A percentile compares a stretch with the other conserved stretches of the same genome.
These are phyloP conservation scores for Agrochola macilenta DNA, from an alignment of 2,888 invertebrate genomes.

Conservation along the genomic window DNA sequence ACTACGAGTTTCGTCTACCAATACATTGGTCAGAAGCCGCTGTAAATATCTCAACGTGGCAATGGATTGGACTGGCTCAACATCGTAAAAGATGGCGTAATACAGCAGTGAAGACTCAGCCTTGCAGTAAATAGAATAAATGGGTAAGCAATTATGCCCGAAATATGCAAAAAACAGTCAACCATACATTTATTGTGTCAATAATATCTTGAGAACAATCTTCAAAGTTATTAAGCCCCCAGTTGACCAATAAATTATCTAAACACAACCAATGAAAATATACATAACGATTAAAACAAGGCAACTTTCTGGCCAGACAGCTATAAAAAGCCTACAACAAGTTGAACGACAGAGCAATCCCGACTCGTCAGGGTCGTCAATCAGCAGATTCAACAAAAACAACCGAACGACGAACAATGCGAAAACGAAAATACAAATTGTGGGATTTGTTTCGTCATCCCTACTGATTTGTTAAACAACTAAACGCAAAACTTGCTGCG, in stretches of 20 bases:
- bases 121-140: conserved; percentile 9
- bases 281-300: conserved; percentile 57
- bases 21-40: conserved; percentile 57
- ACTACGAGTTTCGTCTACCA: conserved; percentile 55
- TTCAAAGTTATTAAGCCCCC: conserved; percentile 1
- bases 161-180: background rate
- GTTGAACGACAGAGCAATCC: conserved; percentile 70
- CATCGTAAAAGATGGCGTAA: conserved; percentile 46
- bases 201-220: background rate
- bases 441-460: conserved; percentile 73
- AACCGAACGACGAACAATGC: conserved; percentile 61
- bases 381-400: conserved; percentile 71
- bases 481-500: conserved; percentile 49
- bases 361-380: conserved; percentile 70
- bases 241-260: conserved; percentile 8
- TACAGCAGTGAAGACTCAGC: conserved; percentile 3
- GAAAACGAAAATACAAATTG: conserved; percentile 68
- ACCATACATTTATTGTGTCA: background rate
- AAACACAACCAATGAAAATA: conserved; percentile 44
- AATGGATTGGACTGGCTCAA: conserved; percentile 54
- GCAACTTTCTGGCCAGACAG: conserved; percentile 57
- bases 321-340: conserved; percentile 64
- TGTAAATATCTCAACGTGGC: conserved; percentile 55
- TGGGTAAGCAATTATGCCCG: background rate
- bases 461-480: conserved; percentile 72